A percentile compares a stretch with the other conserved stretches of the same genome.
Evolutionary conservation across 2,113 vertebrate genomes (phyloP).

Genomic region (Melanotaenia duboulayi): DNA sequence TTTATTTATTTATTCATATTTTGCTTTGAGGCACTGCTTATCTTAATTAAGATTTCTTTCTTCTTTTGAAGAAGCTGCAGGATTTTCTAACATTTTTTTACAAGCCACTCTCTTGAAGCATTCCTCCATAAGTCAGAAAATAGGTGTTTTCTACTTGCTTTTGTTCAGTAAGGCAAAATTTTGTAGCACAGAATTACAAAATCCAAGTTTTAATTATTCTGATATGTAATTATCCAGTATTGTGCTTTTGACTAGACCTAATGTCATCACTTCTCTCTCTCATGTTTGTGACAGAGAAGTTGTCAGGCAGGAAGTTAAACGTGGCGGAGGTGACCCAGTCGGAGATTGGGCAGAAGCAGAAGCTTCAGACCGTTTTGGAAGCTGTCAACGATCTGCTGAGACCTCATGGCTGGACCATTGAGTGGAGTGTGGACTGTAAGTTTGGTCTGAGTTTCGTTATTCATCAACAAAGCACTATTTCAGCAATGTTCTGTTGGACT

Average conservation of each 20-base stretch:
- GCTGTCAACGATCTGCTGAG: conserved; percentile 89
- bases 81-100: not conserved
- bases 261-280: not conserved
- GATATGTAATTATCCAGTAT: not conserved
- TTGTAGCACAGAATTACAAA: not conserved
- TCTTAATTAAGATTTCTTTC: not conserved
- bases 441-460: not conserved
- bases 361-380: conserved; percentile 94
- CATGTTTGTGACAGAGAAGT: conserved; percentile 84
- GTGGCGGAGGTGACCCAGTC: conserved; percentile 98
- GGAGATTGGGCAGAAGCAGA: conserved; percentile 95
- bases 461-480: not conserved
- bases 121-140: not conserved
- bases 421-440: conserved; percentile 96
- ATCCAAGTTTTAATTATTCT: not conserved
- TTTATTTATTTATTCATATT: not conserved
- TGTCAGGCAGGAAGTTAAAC: conserved; percentile 90
- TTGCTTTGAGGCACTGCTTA: not conserved
- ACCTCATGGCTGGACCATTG: conserved; percentile 89
- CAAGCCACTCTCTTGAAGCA: not conserved
- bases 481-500: not conserved
- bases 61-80: not conserved
- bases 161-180: not conserved
- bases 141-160: not conserved
- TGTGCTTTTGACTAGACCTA: not conserved